These are phyloP conservation scores for Alcis repandata DNA, from an alignment of 2,888 invertebrate species.

Conservation along the genomic window DNA sequence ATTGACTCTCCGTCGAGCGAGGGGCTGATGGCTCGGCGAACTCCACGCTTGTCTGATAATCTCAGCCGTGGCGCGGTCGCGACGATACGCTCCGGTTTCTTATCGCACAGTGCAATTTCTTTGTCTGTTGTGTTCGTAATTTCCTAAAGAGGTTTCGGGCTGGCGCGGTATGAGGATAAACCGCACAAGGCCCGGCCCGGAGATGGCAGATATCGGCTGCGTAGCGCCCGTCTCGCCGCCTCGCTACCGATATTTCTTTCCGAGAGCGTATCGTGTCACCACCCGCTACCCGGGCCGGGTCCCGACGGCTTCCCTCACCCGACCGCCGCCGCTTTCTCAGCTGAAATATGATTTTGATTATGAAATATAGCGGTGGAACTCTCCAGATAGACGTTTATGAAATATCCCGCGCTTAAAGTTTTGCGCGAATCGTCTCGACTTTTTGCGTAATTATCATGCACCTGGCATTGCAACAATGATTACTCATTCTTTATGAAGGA, in stretches of 20 bases:
- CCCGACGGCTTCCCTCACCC: slow-evolving; percentile 41
- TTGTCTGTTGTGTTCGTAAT: slow-evolving; percentile 82
- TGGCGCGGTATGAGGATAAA: slow-evolving; percentile 65
- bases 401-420: slow-evolving; percentile 56
- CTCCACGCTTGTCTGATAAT: slow-evolving; percentile 51
- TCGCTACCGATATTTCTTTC: slow-evolving; percentile 62
- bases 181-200: slow-evolving; percentile 63
- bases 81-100: slow-evolving; percentile 66
- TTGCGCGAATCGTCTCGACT: slow-evolving; percentile 51
- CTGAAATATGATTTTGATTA: slow-evolving; percentile 74
- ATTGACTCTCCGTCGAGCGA: slow-evolving; percentile 17
- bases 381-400: slow-evolving; percentile 56
- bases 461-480: slow-evolving; percentile 25
- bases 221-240: slow-evolving; percentile 50
- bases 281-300: slow-evolving; percentile 51
- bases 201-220: slow-evolving; percentile 72
- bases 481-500: slow-evolving; percentile 21
- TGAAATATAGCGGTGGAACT: slow-evolving; percentile 68
- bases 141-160: slow-evolving; percentile 71
- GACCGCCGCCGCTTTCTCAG: slow-evolving; percentile 11
- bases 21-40: slow-evolving; percentile 12
- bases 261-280: slow-evolving; percentile 55
- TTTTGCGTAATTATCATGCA: slow-evolving; percentile 23
- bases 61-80: slow-evolving; percentile 36
- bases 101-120: slow-evolving; percentile 79